These are phyloP conservation scores for Rhynchonema sp. DNA, from an alignment of 2,888 invertebrate species.

Conservation along the genomic window DNA sequence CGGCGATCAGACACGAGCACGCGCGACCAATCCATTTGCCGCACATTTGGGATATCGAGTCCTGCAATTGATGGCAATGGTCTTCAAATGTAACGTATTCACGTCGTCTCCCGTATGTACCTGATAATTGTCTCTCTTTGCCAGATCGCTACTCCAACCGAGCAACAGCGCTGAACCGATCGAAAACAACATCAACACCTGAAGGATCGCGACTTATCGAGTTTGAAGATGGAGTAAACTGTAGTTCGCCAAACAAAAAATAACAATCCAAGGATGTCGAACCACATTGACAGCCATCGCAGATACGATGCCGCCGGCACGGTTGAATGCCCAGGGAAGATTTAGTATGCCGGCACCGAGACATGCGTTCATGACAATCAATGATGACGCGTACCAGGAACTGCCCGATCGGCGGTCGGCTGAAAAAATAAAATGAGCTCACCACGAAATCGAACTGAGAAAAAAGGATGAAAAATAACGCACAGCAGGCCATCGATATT, in stretches of 20 bases:
- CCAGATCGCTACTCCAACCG: slow-evolving; percentile 38
- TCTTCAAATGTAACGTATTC: too few species aligned
- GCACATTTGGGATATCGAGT: slow-evolving; percentile 26
- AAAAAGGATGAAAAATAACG: too few species aligned
- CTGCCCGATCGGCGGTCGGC: too few species aligned
- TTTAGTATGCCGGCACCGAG: slow-evolving; percentile 44
- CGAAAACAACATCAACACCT: slow-evolving; percentile 36
- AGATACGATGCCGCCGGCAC: slow-evolving; percentile 34
- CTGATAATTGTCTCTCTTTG: slow-evolving; percentile 32
- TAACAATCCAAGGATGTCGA: background rate
- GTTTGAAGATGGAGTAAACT: too few species aligned
- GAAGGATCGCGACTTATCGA: slow-evolving; percentile 11
- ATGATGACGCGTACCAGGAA: slow-evolving; percentile 30
- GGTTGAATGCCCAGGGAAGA: slow-evolving; percentile 42
- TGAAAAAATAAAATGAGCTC: too few species aligned
- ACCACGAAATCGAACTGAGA: too few species aligned
- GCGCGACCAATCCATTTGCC: slow-evolving; percentile 28
- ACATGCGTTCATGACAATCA: slow-evolving; percentile 37
- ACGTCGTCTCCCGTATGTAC: too few species aligned
- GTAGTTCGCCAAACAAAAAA: too few species aligned
- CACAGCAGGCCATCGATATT: too few species aligned
- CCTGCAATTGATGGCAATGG: too few species aligned
- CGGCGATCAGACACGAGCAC: slow-evolving; percentile 23
- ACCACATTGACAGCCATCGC: background rate
- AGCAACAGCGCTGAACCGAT: slow-evolving; percentile 37